phyloP scores from a whole-genome alignment of 2,888 invertebrate genomes.

The Perizoma affinitatum region DNA sequence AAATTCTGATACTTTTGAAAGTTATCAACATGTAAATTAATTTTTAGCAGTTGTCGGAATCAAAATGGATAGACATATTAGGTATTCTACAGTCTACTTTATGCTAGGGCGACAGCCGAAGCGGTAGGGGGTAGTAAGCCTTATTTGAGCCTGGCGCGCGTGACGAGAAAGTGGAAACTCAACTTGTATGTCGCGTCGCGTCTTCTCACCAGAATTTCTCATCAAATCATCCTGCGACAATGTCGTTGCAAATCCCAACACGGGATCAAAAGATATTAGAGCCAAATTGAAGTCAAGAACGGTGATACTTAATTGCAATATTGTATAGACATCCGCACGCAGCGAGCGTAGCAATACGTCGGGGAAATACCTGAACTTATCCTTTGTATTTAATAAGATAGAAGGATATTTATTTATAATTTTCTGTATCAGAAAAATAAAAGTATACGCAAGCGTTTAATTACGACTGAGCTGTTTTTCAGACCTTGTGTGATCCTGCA shows the following conservation, averaged over 20 bases:
- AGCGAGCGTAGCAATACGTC: slow-evolving; percentile 30
- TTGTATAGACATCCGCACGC: slow-evolving; percentile 41
- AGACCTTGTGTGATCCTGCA: slow-evolving; percentile 64
- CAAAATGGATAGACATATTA: slow-evolving; percentile 60
- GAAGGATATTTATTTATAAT: slow-evolving; percentile 12
- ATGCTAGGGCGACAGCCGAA: slow-evolving; percentile 63
- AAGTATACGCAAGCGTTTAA: background rate
- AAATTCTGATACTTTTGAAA: slow-evolving; percentile 36
- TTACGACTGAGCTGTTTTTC: slow-evolving; percentile 33
- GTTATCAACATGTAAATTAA: slow-evolving; percentile 41
- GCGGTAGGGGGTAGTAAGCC: slow-evolving; percentile 75
- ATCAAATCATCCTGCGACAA: slow-evolving; percentile 81
- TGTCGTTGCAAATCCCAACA: slow-evolving; percentile 78
- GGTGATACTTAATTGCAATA: slow-evolving; percentile 60
- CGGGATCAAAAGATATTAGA: slow-evolving; percentile 79
- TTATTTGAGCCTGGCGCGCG: slow-evolving; percentile 80
- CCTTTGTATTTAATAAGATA: slow-evolving; percentile 31
- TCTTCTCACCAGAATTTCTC: slow-evolving; percentile 76
- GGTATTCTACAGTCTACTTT: slow-evolving; percentile 75
- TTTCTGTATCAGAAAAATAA: background rate
- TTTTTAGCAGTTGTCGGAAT: slow-evolving; percentile 36
- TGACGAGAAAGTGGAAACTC: slow-evolving; percentile 80
- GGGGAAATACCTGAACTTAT: slow-evolving; percentile 32
- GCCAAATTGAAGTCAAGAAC: slow-evolving; percentile 71
- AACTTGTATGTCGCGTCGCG: slow-evolving; percentile 72